These are phyloP conservation scores for Diprion similis DNA, from an alignment of 1,140 invertebrate genomes.

Conservation along the genomic window DNA sequence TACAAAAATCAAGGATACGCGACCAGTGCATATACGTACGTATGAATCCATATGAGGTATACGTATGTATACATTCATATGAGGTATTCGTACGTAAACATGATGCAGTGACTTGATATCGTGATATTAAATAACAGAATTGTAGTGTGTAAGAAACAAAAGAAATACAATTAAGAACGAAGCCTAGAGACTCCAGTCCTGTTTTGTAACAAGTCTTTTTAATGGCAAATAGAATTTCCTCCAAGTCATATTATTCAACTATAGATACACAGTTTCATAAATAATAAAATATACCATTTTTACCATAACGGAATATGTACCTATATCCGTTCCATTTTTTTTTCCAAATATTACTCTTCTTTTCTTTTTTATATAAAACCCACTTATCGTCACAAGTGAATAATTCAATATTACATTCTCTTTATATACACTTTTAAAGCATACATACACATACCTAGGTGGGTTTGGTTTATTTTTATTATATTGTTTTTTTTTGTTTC, in stretches of 20 bases:
- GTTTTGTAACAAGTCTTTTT: slow-evolving; percentile 32
- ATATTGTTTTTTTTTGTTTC: background rate
- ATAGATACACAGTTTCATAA: slow-evolving; percentile 42
- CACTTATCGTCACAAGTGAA: slow-evolving; percentile 3
- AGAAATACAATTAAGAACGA: slow-evolving; percentile 10
- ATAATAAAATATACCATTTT: slow-evolving; percentile 46
- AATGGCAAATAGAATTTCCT: slow-evolving; percentile 41
- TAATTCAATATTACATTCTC: slow-evolving; percentile 32
- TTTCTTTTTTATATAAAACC: slow-evolving; percentile 25
- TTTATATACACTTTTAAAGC: slow-evolving; percentile 39
- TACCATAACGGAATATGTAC: slow-evolving; percentile 42
- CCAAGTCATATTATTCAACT: slow-evolving; percentile 35
- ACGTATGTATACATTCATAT: too few species aligned
- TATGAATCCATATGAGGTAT: too few species aligned
- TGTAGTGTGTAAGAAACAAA: slow-evolving; percentile 2
- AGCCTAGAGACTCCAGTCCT: slow-evolving; percentile 36
- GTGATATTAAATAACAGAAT: too few species aligned
- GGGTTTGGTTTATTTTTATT: too few species aligned
- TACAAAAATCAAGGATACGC: too few species aligned
- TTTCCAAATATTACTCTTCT: slow-evolving; percentile 17
- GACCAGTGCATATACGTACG: too few species aligned
- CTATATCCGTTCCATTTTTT: slow-evolving; percentile 20
- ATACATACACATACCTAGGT: slow-evolving; percentile 33
- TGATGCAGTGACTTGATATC: too few species aligned
- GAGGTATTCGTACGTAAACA: too few species aligned